Base-by-base conservation (phyloP, 2,113 vertebrate genomes). In the Lycaon pictus region DNA sequence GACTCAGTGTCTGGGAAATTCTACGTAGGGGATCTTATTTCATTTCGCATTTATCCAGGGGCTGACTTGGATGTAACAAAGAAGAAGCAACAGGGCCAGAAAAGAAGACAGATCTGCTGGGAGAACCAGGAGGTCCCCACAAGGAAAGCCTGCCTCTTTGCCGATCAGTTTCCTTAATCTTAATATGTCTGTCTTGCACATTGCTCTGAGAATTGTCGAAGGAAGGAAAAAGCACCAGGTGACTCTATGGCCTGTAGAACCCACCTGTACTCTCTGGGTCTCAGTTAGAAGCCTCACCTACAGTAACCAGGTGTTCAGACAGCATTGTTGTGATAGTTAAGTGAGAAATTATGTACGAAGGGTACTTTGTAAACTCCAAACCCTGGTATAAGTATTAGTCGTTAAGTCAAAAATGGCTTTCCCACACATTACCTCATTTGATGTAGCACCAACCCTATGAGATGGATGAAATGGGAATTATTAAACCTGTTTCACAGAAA, bases 1-100 rank as follows among this genome's bases (percentile, higher is more conserved):
- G 94, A 96, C 85, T 27, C 4, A 25, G 1, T 87, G 91, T 98
- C 95, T 95, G 90, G 96, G 95, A 97, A 90, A 77, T 90, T 97
- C 96, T 97, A 16, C 4, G 1, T 0, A 79, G 90, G 96, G 87
- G 63, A 95, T 71, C 51, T 84, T n/a, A 63, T 95, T 95, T 79
- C 80, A 53, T 63, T 65, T 79, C 48, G 4, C 32, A 17, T 9
- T 11, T n/a, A 53, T 9, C 53, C 74, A 84, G 74, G 69, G 37
- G 56, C 93, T 65, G 56, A 53, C 55, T 48, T 48, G n/a, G n/a
- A 71, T 48, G 0, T 80, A 92, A 91, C 69, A 11, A 84, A 90
- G 43, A 7, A 83, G 32, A 53, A 89, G 11, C 71, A 29, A 22
- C 35, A n/a, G 32, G 63, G 8, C 62, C 79, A 71, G 79, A 60